phyloP scores from a whole-genome alignment of 92 coral and sea anemone species.

The Phenganax stokvisi region DNA sequence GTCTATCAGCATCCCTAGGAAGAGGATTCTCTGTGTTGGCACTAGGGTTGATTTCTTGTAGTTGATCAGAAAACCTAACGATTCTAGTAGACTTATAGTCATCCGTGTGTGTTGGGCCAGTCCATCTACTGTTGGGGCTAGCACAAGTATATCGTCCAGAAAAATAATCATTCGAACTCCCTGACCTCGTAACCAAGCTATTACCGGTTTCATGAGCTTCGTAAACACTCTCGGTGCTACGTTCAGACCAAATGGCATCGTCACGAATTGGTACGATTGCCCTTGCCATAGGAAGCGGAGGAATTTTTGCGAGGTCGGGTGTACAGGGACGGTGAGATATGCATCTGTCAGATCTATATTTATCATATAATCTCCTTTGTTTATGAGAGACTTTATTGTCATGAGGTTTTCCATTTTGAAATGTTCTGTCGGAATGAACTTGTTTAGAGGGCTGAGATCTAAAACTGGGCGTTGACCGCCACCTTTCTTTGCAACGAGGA shows the following conservation, averaged over 20 bases:
- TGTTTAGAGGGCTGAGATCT: constrained; percentile 49
- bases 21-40: constrained; percentile 1
- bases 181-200: constrained; percentile 43
- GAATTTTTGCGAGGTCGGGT: constrained; percentile 44
- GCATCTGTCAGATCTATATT: constrained; percentile 50
- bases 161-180: constrained; percentile 41
- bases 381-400: constrained; percentile 41
- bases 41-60: constrained; percentile 16
- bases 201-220: constrained; percentile 38
- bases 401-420: constrained; percentile 49
- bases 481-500: constrained; percentile 42
- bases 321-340: constrained; percentile 45
- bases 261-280: background rate
- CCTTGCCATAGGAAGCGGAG: constrained; percentile 45
- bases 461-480: constrained; percentile 47
- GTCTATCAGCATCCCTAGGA: constrained; percentile 6
- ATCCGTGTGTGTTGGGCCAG: background rate
- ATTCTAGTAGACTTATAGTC: constrained; percentile 2
- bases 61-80: constrained; percentile 25
- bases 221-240: constrained; percentile 43
- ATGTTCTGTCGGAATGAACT: constrained; percentile 42
- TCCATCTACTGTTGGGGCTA: constrained; percentile 27
- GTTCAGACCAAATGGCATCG: constrained; percentile 22
- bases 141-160: constrained; percentile 51
- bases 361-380: constrained; percentile 52